phyloP scores from a whole-genome alignment of 2,888 invertebrate genomes.

The Erebia palarica region DNA sequence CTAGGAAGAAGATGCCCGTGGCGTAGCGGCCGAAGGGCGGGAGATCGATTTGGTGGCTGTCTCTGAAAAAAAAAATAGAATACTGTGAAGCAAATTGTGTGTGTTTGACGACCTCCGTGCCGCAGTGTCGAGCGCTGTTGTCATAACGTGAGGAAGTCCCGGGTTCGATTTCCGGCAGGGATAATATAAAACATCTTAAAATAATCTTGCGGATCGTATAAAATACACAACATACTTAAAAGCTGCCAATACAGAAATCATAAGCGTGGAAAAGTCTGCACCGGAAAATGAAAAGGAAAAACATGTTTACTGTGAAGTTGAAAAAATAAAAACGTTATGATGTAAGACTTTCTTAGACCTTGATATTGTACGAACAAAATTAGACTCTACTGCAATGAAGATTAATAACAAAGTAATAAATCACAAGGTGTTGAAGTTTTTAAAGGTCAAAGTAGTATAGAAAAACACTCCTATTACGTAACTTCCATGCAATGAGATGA shows the following conservation, averaged over 20 bases:
- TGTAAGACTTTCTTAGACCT: background rate
- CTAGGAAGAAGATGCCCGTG: slow-evolving; percentile 97
- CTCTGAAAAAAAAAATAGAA: slow-evolving; percentile 75
- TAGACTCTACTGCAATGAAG: slow-evolving; percentile 13
- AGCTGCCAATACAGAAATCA: background rate
- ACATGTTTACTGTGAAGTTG: background rate
- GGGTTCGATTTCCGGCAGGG: no score
- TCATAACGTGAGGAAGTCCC: no score
- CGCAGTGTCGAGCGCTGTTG: no score
- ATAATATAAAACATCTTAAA: background rate
- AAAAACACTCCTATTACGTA: background rate
- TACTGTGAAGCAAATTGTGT: background rate
- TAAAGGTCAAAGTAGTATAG: slow-evolving; percentile 51
- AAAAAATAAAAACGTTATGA: slow-evolving; percentile 2
- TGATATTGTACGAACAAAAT: background rate
- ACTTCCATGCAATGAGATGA: background rate
- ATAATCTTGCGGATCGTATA: background rate
- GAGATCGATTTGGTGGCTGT: slow-evolving; percentile 89
- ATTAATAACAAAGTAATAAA: background rate
- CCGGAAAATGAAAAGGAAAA: slow-evolving; percentile 6
- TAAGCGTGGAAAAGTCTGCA: background rate
- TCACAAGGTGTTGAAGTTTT: background rate
- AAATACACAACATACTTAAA: background rate
- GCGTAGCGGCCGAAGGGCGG: slow-evolving; percentile 96
- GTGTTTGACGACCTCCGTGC: no score